phyloP scores from a whole-genome alignment of 1,140 invertebrate species.

The Triops cancriformis region DNA sequence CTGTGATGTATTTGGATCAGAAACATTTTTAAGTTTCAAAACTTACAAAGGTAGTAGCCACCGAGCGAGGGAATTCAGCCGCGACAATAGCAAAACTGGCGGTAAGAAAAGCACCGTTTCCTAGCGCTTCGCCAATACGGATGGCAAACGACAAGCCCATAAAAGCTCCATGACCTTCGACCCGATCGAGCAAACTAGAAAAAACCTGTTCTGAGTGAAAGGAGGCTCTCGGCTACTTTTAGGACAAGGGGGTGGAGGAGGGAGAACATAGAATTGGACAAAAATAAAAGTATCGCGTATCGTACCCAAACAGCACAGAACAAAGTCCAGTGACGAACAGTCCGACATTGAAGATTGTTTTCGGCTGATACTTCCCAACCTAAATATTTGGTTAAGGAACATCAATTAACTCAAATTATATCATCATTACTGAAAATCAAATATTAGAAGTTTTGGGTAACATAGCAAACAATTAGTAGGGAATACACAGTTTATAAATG shows the following conservation, averaged over 20 bases:
- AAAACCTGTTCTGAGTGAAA: conserved; percentile 31
- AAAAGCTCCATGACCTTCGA: conserved; percentile 70
- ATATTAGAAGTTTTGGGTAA: no score
- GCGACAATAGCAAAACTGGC: conserved; percentile 87
- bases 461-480: no score
- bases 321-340: conserved; percentile 74
- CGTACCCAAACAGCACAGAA: conserved; percentile 74
- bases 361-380: conserved; percentile 72
- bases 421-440: no score
- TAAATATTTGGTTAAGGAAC: conserved; percentile 36
- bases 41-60: conserved; percentile 79
- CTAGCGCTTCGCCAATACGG: conserved; percentile 81
- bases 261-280: neutral
- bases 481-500: no score
- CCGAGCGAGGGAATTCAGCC: conserved; percentile 82
- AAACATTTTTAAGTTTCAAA: neutral
- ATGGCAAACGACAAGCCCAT: conserved; percentile 77
- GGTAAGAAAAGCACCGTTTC: conserved; percentile 83
- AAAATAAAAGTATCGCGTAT: conserved; percentile 29
- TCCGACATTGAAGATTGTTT: conserved; percentile 74
- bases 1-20: no score
- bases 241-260: neutral
- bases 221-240: conserved; percentile 19
- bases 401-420: neutral
- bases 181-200: conserved; percentile 63